Base-by-base conservation (phyloP, 2,888 invertebrate species). In the Eubasilissa splendida region DNA sequence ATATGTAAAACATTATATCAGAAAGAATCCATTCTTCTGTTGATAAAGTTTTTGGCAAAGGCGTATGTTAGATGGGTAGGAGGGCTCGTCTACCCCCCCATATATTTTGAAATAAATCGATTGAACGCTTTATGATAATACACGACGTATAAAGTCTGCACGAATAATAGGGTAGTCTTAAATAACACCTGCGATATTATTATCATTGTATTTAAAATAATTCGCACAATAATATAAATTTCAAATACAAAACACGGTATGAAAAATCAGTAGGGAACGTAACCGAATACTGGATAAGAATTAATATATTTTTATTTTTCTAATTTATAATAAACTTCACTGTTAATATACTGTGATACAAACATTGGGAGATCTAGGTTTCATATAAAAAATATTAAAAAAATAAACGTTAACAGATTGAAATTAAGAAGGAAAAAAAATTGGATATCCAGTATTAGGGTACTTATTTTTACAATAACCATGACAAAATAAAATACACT, bases 51-150 rank as follows among this genome's bases (percentile, higher is more conserved):
- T 78, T 79, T 82, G 79, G 82, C 79, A 79, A 81, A 82, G 79
- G 73, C 71, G 79, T 65, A 73, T 73, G 79, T 76, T 54, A 77
- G 82, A 82, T 79, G 77, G 75, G 66, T 82, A 80, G 75, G 66
- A 68, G 52, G 59, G 73, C 74, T 75, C 79, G 33, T 66, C 12
- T 66, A 54, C 31, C 73, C 70, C 68, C 76, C 79, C 75, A 60
- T 82, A 79, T 79, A 79, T 82, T 82, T 77, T 82, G 82, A 80
- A 80, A 80, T 77, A 79, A 80, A 82, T 82, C 82, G 82, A 82
- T 82, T 77, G 82, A 79, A 73, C 77, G 82, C 79, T 82, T 80
- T 80, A 80, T 79, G 80, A 79, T 82, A 79, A 82, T 77, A 79
- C 80, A 79, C 66, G 80, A 33, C 59, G 74, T 79, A 76, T 74